Base-by-base conservation (phyloP, 1,140 invertebrate genomes). In the Lepeophtheirus salmonis region DNA sequence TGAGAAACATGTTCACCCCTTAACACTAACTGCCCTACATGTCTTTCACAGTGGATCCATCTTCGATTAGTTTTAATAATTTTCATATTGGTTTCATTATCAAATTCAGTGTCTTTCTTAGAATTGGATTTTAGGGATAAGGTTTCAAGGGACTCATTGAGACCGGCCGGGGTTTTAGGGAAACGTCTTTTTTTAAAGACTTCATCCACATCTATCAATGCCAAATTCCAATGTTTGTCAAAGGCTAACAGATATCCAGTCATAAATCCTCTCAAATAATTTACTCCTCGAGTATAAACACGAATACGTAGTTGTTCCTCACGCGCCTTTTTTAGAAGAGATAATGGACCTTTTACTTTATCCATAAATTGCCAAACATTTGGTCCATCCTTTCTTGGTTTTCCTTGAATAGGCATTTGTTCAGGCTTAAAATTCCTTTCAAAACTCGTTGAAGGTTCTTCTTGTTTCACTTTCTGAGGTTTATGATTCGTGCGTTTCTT, bases 161-260 rank as follows among this genome's bases (percentile, higher is more conserved):
- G 30, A 41, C n/a, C 16, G 4, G 24, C 4, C 16, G 6, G 14
- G 16, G 53, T 25, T 55, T 55, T 55, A 16, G 16, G 16, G 10
- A 4, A 12, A 3, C 53, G 53, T 6, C 12, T 12, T 6, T 22
- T 16, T 12, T 16, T 21, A 55, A 55, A 74, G 13, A 67, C 65
- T 64, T 76, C 75, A 67, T 76, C 72, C 3, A 75, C 73, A 70
- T 76, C 74, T 50, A 67, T 66, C 63, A 76, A 62, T 3, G 73
- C 70, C 57, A 77, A 58, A 66, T 76, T 76, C 64, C 73, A 73
- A 64, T 76, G 72, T 65, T 74, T 75, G 62, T 76, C 75, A 67
- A 75, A 76, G 3, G 72, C 73, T 12, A 74, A 65, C 16, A 77
- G 64, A 56, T 68, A 72, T 16, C 72, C 74, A 56, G 66, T 68